Percentiles rank a stretch among this genome's conserved stretches.
phyloP scores from a whole-genome alignment of 2,797 vertebrate species.

The Sphaeramia orbicularis region DNA sequence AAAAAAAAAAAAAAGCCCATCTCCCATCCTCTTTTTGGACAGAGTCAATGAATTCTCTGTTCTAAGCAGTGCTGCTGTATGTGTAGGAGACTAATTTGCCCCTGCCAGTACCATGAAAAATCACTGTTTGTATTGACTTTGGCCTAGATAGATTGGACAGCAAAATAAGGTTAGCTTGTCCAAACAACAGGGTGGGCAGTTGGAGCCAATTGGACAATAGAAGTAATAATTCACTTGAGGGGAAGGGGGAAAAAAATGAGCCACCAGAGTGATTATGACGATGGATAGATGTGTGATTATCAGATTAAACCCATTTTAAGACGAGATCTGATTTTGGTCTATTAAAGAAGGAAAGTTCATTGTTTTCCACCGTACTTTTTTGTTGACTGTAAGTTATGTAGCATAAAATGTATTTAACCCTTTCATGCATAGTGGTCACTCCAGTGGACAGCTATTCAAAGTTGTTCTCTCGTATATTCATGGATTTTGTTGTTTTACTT shows the following conservation, averaged over 20 bases:
- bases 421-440: too few relatives aligned
- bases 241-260: not conserved
- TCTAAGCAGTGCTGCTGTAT: slow-evolving; percentile 46
- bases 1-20: slow-evolving; percentile 40
- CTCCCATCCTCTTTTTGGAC: slow-evolving; percentile 64
- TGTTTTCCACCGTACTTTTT: too few relatives aligned
- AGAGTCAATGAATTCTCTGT: slow-evolving; percentile 63
- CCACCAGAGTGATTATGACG: slow-evolving; percentile 17
- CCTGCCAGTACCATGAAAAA: slow-evolving; percentile 61
- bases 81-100: slow-evolving; percentile 64
- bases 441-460: too few relatives aligned
- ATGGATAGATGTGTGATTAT: slow-evolving; percentile 12
- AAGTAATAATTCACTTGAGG: slow-evolving; percentile 25
- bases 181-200: slow-evolving; percentile 34
- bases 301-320: slow-evolving; percentile 13
- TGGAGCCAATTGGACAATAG: slow-evolving; percentile 4
- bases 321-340: not conserved
- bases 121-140: slow-evolving; percentile 55
- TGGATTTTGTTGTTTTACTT: too few relatives aligned
- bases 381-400: too few relatives aligned
- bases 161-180: slow-evolving; percentile 53
- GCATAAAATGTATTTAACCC: too few relatives aligned
- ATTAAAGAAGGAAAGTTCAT: too few relatives aligned
- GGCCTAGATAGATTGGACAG: slow-evolving; percentile 58
- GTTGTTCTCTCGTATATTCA: too few relatives aligned